phyloP scores from a whole-genome alignment of 2,113 vertebrate species.

The Callospermophilus lateralis region DNA sequence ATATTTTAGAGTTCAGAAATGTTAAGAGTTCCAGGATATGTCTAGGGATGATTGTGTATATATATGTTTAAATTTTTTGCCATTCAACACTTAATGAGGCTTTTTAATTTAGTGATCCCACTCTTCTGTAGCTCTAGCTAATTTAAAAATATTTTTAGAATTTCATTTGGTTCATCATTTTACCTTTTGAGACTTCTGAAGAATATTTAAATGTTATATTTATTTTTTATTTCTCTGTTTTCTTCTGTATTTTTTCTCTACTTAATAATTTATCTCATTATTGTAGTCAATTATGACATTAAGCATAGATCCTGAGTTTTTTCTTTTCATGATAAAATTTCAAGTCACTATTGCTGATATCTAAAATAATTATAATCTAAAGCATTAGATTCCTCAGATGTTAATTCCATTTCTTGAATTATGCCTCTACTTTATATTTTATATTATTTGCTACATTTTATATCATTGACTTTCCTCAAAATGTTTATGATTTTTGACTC shows the following conservation, averaged over 20 bases:
- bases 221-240: background rate
- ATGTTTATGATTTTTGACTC: background rate
- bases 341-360: background rate
- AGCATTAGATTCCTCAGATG: background rate
- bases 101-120: background rate
- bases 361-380: background rate
- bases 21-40: background rate
- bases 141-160: background rate
- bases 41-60: background rate
- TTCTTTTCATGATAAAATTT: background rate
- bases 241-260: background rate
- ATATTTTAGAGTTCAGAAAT: background rate
- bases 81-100: background rate
- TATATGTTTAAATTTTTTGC: background rate
- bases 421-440: background rate
- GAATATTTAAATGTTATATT: background rate
- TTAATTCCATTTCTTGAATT: background rate
- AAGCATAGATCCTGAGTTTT: background rate
- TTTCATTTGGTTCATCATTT: background rate
- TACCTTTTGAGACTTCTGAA: background rate
- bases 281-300: background rate
- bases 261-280: background rate
- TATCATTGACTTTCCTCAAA: background rate
- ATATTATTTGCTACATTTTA: background rate
- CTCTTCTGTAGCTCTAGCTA: background rate